These are phyloP conservation scores for Desmodus rotundus DNA, from an alignment of 2,113 vertebrate genomes.

Conservation along the genomic window DNA sequence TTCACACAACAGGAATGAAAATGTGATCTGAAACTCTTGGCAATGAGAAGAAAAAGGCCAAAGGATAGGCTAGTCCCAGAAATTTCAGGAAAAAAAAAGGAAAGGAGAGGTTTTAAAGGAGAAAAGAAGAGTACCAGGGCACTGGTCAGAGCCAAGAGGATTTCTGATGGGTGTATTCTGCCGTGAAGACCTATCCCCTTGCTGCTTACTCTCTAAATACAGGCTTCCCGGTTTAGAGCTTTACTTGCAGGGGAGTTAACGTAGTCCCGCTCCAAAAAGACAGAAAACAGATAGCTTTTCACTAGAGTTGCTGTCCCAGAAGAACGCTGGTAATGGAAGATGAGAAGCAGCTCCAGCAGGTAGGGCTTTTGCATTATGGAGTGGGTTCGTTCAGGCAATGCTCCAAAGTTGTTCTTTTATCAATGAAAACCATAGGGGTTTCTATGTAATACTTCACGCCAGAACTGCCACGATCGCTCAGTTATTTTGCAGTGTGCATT, in stretches of 20 bases:
- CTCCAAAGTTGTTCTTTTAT: neutral
- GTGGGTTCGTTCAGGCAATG: neutral
- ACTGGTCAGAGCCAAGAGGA: neutral
- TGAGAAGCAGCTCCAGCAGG: neutral
- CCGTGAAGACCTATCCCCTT: fast-evolving
- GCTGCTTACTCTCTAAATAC: neutral
- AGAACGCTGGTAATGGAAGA: neutral
- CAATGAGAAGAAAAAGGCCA: neutral
- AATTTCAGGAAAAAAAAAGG: neutral
- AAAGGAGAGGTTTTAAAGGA: neutral
- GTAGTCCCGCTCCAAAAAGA: neutral
- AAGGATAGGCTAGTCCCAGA: neutral
- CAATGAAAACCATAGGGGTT: neutral
- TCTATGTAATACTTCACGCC: neutral
- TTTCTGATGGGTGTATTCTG: neutral
- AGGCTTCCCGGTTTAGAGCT: neutral
- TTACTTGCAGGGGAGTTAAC: neutral
- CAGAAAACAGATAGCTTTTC: neutral
- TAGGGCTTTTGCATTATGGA: fast-evolving
- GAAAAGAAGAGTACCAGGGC: neutral
- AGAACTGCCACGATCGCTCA: neutral
- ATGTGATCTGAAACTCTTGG: neutral
- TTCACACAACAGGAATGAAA: neutral
- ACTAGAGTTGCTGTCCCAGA: neutral
- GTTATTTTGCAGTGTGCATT: neutral